Evolutionary conservation across 2,797 vertebrate species (phyloP).

Genomic region (Pogonophryne albipinna): DNA sequence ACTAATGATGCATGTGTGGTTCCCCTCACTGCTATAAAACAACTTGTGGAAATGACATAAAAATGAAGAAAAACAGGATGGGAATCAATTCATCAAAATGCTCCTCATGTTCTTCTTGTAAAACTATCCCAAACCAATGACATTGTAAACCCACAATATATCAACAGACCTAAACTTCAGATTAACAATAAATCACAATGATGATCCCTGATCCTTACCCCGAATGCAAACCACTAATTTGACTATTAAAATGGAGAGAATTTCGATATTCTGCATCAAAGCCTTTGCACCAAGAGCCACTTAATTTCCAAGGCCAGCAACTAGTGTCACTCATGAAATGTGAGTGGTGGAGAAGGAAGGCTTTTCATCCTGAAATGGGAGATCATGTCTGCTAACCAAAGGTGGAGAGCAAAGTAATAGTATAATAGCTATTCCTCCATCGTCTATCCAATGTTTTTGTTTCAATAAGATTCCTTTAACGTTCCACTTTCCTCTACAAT

Average conservation of each 20-base stretch:
- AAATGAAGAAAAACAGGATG: slow-evolving; percentile 36
- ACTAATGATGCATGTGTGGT: slow-evolving; percentile 42
- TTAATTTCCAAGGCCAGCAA: slow-evolving; percentile 54
- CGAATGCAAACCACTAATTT: slow-evolving; percentile 26
- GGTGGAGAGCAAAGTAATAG: slow-evolving; percentile 26
- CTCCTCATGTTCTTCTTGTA: slow-evolving; percentile 5
- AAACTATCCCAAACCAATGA: slow-evolving; percentile 41
- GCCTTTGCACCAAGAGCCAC: slow-evolving; percentile 45
- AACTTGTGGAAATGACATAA: slow-evolving; percentile 38
- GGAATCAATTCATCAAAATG: slow-evolving; percentile 13
- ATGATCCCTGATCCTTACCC: slow-evolving; percentile 19
- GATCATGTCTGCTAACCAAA: slow-evolving; percentile 35
- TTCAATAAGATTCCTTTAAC: slow-evolving; percentile 45
- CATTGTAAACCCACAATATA: slow-evolving; percentile 51
- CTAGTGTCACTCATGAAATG: slow-evolving; percentile 34
- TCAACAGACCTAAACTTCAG: slow-evolving; percentile 44
- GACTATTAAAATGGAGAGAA: slow-evolving; percentile 34
- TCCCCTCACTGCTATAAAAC: slow-evolving; percentile 34
- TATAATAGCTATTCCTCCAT: slow-evolving; percentile 34
- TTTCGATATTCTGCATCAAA: slow-evolving; percentile 46
- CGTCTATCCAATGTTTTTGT: slow-evolving; percentile 39
- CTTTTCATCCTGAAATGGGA: slow-evolving; percentile 41
- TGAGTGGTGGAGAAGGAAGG: slow-evolving; percentile 40
- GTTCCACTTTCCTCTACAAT: slow-evolving; percentile 20
- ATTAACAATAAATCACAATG: slow-evolving; percentile 47